A percentile compares a stretch with the other conserved stretches of the same genome.
phyloP scores from a whole-genome alignment of 1,140 invertebrate genomes.

The Homarus americanus region DNA sequence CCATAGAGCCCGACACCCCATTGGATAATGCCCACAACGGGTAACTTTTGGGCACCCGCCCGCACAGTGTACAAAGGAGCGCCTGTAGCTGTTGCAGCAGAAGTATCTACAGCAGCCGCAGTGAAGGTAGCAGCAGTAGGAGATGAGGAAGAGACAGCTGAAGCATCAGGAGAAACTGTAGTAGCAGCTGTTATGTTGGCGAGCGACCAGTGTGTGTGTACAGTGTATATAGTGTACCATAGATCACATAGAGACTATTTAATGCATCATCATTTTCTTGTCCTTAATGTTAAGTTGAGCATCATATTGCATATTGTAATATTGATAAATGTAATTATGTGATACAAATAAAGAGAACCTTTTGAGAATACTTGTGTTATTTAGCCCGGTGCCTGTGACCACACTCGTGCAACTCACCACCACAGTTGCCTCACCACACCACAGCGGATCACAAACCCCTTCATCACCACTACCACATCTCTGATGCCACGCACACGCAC shows the following conservation, averaged over 20 bases:
- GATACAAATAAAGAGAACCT: constrained; percentile 64
- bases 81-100: constrained; percentile 14
- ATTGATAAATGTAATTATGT: constrained; percentile 62
- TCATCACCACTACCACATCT: not conserved
- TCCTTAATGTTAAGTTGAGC: constrained; percentile 46
- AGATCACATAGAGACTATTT: constrained; percentile 69
- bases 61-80: constrained; percentile 43
- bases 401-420: not conserved
- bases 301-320: constrained; percentile 70
- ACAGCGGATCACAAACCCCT: not conserved
- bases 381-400: not conserved
- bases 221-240: constrained; percentile 68
- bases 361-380: not conserved
- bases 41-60: constrained; percentile 33
- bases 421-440: not conserved
- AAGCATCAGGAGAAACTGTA: not conserved
- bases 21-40: not conserved
- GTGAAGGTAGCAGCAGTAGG: not conserved
- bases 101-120: constrained; percentile 35
- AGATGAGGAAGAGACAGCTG: not conserved
- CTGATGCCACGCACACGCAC: not conserved
- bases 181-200: constrained; percentile 2
- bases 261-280: constrained; percentile 58
- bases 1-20: not conserved
- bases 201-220: constrained; percentile 6